These are phyloP conservation scores for Acrobasis consociella DNA, from an alignment of 2,888 invertebrate species.

Conservation along the genomic window DNA sequence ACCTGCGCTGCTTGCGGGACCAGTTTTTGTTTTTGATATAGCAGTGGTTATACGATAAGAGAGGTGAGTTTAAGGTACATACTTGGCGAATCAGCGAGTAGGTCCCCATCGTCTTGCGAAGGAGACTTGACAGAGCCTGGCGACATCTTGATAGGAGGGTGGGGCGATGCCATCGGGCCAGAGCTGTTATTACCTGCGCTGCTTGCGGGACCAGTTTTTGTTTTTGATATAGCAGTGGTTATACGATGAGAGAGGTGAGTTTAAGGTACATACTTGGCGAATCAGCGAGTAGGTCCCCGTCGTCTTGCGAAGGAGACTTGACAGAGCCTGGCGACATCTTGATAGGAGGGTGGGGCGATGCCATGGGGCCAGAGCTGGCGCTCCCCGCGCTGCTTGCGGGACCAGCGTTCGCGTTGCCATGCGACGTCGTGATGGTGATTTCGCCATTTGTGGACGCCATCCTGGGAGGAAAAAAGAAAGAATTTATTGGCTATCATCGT, in stretches of 20 bases:
- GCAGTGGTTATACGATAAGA: too few species aligned
- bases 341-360: conserved; percentile 80
- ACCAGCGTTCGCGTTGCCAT: conserved; percentile 77
- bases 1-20: too few species aligned
- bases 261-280: conserved; percentile 89
- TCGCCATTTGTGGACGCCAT: conserved; percentile 90
- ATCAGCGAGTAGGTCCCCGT: conserved; percentile 89
- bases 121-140: too few species aligned
- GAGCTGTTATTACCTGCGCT: too few species aligned
- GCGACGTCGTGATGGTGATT: conserved; percentile 91
- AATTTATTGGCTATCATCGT: too few species aligned
- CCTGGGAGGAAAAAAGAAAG: conserved; percentile 59
- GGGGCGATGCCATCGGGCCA: too few species aligned
- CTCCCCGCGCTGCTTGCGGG: conserved; percentile 78
- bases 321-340: conserved; percentile 85
- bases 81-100: too few species aligned
- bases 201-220: too few species aligned
- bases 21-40: too few species aligned
- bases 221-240: not conserved
- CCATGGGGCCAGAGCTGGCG: conserved; percentile 70
- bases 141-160: too few species aligned
- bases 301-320: conserved; percentile 85
- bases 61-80: too few species aligned
- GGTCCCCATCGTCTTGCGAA: not conserved
- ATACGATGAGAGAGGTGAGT: not conserved